Evolutionary conservation across 2,797 vertebrate genomes (phyloP), one percentile per base, ranked within the genome.

Genomic region (Pipistrellus pygmaeus): DNA sequence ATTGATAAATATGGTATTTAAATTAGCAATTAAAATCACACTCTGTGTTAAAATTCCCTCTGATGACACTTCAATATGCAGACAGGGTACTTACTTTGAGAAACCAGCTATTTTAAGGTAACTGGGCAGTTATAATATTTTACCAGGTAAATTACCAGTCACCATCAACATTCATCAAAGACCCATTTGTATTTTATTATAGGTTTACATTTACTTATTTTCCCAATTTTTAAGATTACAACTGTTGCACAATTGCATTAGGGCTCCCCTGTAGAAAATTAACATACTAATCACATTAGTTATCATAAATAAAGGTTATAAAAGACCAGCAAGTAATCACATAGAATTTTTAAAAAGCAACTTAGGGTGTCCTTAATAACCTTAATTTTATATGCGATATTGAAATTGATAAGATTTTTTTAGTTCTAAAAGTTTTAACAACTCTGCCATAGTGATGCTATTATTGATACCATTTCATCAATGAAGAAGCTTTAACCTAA

Each of bases 141-240:
- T 97, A 93, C 93, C 95, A 90, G 82, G 81, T 93, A 96, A 96
- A 97, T 97, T 93, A 96, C 48, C 66, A 88, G 85, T 84, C 83
- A 94, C 93, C 66, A 82, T 95, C 96, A 97, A 92, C 96, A 97
- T 95, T 93, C 75, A 93, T 97, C 94, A 95, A 82, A 48, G 90
- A 93, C 85, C 97, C 90, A 95, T 97, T 97, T 96, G 60, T 89
- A 86, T 95, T 96, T 97, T 95, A 96, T 97, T 97, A 95, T 75
- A 95, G 66, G 88, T 86, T 97, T 91, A 94, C 95, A 97, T 97
- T 97, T 97, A 95, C 87, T 97, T 96, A 97, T 95, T 97, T 97
- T 82, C 85, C 85, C 75, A 93, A 92, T 92, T 96, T 96, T 84
- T 1, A 86, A 97, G 97, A 96, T 97, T 96, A 94, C 11, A 97